Evolutionary conservation across 2,888 invertebrate species (phyloP), one percentile per base, ranked within the genome.

Genomic region (Mesorhabditis sp.): DNA sequence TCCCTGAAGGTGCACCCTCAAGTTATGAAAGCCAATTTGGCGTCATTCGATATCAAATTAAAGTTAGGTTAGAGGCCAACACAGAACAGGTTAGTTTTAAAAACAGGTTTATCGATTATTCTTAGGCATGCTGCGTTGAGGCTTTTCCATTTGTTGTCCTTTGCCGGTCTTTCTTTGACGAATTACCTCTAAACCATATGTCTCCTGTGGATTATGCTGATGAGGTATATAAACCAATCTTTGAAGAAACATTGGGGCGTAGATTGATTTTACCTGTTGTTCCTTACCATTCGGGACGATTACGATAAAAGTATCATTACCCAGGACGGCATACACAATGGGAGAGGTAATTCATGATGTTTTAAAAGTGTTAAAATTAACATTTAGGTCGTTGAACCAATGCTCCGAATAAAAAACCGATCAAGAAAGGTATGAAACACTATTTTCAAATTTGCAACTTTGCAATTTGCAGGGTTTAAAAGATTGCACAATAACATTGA

Each of bases 191-290:
- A 43, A 80, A 81, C 43, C 77, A 80, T 5, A 76, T 83, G 74
- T 74, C 78, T 6, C 82, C 79, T 13, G 82, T 84, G 61, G 84
- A 84, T 62, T 82, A 82, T 70, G 80, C 78, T 67, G 84, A 75
- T 45, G 75, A 76, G 67, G 77, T 75, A 28, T 65, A 44, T 43
- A 28, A n/a, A 64, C 28, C 13, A 43, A n/a, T 50, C 15, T 28
- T 62, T n/a, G 58, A 50, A 50, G 15, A 62, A 7, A 1, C 15
- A 62, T 7, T 6, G 1, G 63, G 6, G 7, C 45, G 43, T 67
- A 83, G 74, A 76, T 83, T 7, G 84, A 84, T 69, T 84, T 84
- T 72, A 84, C 84, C 2, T 82, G 83, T 58, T 84, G 84, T 62
- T 73, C 83, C 6, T 75, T 84, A 43, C 84, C 84, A 5, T 84